phyloP scores from a whole-genome alignment of 2,888 invertebrate genomes.

The Ditula angustiorana region DNA sequence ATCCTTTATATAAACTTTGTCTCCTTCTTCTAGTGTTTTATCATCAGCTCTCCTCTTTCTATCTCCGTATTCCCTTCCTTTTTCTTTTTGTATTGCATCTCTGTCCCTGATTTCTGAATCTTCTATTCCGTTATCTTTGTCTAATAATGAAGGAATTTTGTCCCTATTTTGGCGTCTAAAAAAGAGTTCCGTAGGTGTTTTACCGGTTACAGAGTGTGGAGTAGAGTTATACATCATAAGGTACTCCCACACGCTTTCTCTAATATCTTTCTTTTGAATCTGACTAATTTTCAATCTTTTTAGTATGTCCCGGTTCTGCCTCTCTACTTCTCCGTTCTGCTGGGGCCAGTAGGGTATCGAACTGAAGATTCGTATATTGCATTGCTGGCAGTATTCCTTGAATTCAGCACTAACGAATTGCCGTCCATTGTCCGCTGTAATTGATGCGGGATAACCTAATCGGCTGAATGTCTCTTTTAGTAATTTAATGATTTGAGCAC shows the following conservation, averaged over 20 bases:
- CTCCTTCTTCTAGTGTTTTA: slow-evolving; percentile 38
- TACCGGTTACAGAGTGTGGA: slow-evolving; percentile 46
- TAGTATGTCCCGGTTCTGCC: background rate
- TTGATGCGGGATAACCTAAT: too few relatives aligned
- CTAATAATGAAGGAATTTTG: slow-evolving; percentile 43
- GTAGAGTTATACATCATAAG: slow-evolving; percentile 41
- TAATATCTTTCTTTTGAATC: slow-evolving; percentile 37
- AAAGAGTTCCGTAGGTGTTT: slow-evolving; percentile 47
- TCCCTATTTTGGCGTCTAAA: slow-evolving; percentile 43
- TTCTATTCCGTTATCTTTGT: slow-evolving; percentile 6
- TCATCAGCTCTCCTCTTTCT: slow-evolving; percentile 42
- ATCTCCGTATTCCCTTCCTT: slow-evolving; percentile 46
- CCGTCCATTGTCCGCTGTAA: background rate
- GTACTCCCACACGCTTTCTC: slow-evolving; percentile 44
- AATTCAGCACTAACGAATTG: background rate
- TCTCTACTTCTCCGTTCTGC: too few relatives aligned
- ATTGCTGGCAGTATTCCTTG: background rate
- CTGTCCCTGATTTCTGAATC: slow-evolving; percentile 44
- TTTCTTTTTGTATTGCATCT: slow-evolving; percentile 44
- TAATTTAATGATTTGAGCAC: too few relatives aligned
- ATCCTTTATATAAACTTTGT: slow-evolving; percentile 48
- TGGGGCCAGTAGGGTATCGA: background rate
- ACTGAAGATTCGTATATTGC: background rate
- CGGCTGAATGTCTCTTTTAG: too few relatives aligned
- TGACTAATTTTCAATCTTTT: slow-evolving; percentile 1